phyloP scores from a whole-genome alignment of 2,888 invertebrate species.

The Lepeophtheirus nordmannii region DNA sequence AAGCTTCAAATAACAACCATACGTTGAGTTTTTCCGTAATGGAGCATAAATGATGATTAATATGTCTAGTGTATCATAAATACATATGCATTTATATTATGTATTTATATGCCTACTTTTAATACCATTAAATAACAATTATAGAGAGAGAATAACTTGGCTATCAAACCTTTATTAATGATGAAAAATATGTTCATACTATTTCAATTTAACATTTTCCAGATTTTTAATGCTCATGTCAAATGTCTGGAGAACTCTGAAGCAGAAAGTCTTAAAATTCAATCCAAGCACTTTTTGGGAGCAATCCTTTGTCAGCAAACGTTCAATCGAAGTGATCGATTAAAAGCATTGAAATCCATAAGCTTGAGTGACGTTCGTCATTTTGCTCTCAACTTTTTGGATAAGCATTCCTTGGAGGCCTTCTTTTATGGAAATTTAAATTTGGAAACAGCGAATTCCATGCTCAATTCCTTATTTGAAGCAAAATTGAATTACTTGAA shows the following conservation, averaged over 20 bases:
- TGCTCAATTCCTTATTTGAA: slow-evolving; percentile 13
- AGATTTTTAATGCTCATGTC: slow-evolving; percentile 1
- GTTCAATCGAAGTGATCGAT: background rate
- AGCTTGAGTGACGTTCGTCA: background rate
- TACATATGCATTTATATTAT: too few species aligned
- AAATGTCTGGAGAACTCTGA: slow-evolving; percentile 5
- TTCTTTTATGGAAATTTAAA: slow-evolving; percentile 20
- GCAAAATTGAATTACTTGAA: background rate
- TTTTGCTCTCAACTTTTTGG: background rate
- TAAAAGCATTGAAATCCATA: slow-evolving; percentile 10
- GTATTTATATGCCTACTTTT: too few species aligned
- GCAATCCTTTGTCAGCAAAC: slow-evolving; percentile 3
- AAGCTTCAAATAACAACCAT: too few species aligned
- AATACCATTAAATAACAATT: too few species aligned
- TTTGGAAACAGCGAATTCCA: background rate
- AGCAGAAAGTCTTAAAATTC: slow-evolving; percentile 5
- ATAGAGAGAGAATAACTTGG: too few species aligned
- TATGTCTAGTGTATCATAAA: too few species aligned
- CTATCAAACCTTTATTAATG: background rate
- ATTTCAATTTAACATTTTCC: too few species aligned
- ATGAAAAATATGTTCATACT: background rate
- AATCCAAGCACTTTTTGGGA: slow-evolving; percentile 5
- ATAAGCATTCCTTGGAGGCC: slow-evolving; percentile 6
- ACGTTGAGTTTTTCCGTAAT: too few species aligned
- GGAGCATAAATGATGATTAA: too few species aligned